These are phyloP conservation scores for Amia ocellicauda DNA, from an alignment of 2,113 vertebrate species.

Conservation along the genomic window DNA sequence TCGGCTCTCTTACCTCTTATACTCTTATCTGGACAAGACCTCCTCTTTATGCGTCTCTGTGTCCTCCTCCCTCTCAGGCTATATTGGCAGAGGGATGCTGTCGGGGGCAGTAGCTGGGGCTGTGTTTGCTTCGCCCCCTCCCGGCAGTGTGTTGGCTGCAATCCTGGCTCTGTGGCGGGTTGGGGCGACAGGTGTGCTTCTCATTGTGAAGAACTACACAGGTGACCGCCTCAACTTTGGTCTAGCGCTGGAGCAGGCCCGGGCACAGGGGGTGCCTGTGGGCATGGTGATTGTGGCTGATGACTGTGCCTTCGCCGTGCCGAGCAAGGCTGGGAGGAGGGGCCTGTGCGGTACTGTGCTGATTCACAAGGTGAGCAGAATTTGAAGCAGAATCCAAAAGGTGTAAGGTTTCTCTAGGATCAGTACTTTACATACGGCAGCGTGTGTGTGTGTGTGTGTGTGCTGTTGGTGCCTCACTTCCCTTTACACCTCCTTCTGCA, in stretches of 20 bases:
- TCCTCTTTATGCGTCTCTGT: not conserved
- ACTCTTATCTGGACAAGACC: not conserved
- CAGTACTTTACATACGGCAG: too few species aligned
- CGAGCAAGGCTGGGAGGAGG: slow-evolving; percentile 79
- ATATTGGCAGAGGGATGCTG: slow-evolving; percentile 89
- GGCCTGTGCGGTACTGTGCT: slow-evolving; percentile 88
- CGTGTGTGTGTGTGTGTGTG: too few species aligned
- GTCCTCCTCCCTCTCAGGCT: slow-evolving; percentile 62
- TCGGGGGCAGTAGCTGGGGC: slow-evolving; percentile 83
- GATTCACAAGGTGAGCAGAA: slow-evolving; percentile 81
- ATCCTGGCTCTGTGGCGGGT: slow-evolving; percentile 72
- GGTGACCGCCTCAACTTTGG: slow-evolving; percentile 94
- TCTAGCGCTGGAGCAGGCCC: slow-evolving; percentile 82
- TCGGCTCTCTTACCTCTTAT: not conserved
- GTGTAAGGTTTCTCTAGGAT: too few species aligned
- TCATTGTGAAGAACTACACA: slow-evolving; percentile 96
- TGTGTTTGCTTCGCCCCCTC: slow-evolving; percentile 85
- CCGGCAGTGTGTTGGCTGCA: slow-evolving; percentile 83
- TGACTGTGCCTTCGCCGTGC: slow-evolving; percentile 77
- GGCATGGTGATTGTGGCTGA: slow-evolving; percentile 85
- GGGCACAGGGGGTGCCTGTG: slow-evolving; percentile 61
- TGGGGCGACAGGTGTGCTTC: slow-evolving; percentile 76
- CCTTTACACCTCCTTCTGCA: slow-evolving; percentile 37
- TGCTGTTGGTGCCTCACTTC: too few species aligned
- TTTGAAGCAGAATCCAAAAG: too few species aligned